These are phyloP conservation scores for Pogonocherus hispidulus DNA, from an alignment of 2,888 invertebrate genomes.

Conservation along the genomic window DNA sequence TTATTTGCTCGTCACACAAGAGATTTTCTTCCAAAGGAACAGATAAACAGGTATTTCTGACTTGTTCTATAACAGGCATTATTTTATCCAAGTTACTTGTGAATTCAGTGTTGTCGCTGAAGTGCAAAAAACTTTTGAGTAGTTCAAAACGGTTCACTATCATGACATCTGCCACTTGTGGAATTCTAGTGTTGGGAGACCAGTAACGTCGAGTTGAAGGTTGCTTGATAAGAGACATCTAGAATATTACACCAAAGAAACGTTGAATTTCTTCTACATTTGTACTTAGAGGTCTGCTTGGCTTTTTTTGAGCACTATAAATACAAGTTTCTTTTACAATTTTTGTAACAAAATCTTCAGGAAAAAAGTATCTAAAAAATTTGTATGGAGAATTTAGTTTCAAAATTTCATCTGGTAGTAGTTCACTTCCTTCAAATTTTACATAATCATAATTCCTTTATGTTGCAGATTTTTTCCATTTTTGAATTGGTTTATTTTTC, in stretches of 20 bases:
- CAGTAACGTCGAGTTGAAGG: constrained; percentile 27
- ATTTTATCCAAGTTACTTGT: not conserved
- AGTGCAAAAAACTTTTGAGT: constrained; percentile 38
- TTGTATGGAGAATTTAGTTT: not conserved
- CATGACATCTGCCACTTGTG: constrained; percentile 40
- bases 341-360: not conserved
- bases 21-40: constrained; percentile 34
- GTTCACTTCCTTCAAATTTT: not conserved
- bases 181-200: constrained; percentile 35
- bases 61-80: too few relatives aligned
- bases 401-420: not conserved
- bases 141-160: constrained; percentile 37
- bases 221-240: constrained; percentile 30
- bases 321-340: constrained; percentile 22
- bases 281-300: constrained; percentile 20
- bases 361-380: not conserved
- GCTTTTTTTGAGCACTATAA: constrained; percentile 18
- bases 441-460: not conserved
- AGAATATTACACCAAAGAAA: constrained; percentile 24
- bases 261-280: constrained; percentile 14
- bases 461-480: not conserved
- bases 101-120: constrained; percentile 25
- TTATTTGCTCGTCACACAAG: constrained; percentile 41
- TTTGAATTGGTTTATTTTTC: not conserved
- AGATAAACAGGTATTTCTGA: not conserved